Conservation (phyloP, 1,140 invertebrate species). For the Drosophila albomicans region DNA sequence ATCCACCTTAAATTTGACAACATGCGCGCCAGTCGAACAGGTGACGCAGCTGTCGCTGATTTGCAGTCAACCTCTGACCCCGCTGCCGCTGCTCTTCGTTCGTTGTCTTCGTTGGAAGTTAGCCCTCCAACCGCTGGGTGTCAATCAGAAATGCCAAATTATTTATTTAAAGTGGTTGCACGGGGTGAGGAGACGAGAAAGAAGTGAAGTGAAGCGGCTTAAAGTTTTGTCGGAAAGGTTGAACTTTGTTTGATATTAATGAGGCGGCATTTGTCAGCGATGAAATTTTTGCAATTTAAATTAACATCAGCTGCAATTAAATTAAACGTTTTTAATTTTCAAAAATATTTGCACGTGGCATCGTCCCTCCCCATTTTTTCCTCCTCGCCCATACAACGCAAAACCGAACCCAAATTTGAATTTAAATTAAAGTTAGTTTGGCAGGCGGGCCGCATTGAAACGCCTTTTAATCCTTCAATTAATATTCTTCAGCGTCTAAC, state of each 20-base stretch:
- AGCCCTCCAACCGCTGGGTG: constrained; percentile 21
- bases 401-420: constrained; percentile 62
- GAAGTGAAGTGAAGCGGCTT: constrained; percentile 22
- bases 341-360: constrained; percentile 74
- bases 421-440: constrained; percentile 81
- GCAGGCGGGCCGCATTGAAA: constrained; percentile 46
- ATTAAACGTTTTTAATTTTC: constrained; percentile 75
- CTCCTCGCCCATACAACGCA: background rate
- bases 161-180: constrained; percentile 55
- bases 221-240: constrained; percentile 38
- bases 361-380: background rate
- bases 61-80: constrained; percentile 32
- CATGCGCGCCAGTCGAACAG: constrained; percentile 60
- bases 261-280: constrained; percentile 68
- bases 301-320: constrained; percentile 78
- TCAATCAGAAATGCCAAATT: constrained; percentile 67
- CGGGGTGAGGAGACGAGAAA: background rate
- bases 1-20: constrained; percentile 82
- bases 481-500: constrained; percentile 74
- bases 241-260: constrained; percentile 67
- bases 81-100: background rate
- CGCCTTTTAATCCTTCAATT: constrained; percentile 82
- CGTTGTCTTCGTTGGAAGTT: background rate
- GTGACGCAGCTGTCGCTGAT: constrained; percentile 64
- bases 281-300: constrained; percentile 73